Percentiles rank a stretch among this genome's conserved stretches.
Evolutionary conservation across 1,140 invertebrate species (phyloP).

Genomic region (Dreissena rostriformis): DNA sequence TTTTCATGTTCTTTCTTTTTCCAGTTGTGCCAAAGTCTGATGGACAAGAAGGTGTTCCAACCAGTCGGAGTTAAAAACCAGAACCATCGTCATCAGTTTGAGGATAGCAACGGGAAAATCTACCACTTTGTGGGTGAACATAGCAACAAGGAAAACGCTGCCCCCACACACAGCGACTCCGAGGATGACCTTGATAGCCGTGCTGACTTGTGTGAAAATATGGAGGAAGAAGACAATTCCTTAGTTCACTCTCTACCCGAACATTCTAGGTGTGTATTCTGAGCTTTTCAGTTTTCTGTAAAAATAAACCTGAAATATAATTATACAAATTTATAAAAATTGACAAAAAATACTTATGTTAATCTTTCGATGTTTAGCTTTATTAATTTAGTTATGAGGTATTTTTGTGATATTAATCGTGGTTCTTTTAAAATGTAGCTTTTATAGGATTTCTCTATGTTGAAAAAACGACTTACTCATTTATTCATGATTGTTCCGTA

Average conservation of each 20-base stretch:
- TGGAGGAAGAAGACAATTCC: constrained; percentile 15
- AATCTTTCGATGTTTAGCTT: background rate
- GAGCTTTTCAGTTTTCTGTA: no score
- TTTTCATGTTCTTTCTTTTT: constrained; percentile 9
- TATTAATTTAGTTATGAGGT: background rate
- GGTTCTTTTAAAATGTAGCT: no score
- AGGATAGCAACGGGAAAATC: constrained; percentile 77
- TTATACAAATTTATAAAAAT: background rate
- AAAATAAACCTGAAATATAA: background rate
- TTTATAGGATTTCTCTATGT: no score
- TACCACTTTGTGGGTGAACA: constrained; percentile 73
- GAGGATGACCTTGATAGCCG: constrained; percentile 48
- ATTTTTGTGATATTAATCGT: no score
- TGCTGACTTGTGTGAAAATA: constrained; percentile 38
- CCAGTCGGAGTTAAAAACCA: constrained; percentile 65
- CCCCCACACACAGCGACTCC: constrained; percentile 28
- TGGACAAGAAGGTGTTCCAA: constrained; percentile 77
- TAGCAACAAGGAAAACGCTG: constrained; percentile 57
- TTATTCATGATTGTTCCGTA: no score
- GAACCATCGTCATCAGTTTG: constrained; percentile 72
- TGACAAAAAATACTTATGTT: no score
- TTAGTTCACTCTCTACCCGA: background rate
- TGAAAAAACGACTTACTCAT: no score
- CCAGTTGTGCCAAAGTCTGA: constrained; percentile 79
- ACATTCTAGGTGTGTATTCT: constrained; percentile 15